Base-by-base conservation (phyloP, 1,140 invertebrate species). In the Akabosia matsudoensis region DNA sequence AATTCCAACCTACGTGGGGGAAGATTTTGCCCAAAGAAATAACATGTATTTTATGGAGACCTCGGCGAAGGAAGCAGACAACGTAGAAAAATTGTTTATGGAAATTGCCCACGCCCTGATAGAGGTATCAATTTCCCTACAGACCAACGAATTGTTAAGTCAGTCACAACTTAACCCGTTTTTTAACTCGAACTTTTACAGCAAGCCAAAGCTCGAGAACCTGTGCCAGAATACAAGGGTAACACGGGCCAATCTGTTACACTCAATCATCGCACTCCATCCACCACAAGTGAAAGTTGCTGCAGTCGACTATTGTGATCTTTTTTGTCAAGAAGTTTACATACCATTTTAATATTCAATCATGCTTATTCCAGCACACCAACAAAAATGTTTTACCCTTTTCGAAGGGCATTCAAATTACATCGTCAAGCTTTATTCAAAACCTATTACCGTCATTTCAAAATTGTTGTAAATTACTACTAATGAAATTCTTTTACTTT, bases 11-110 rank as follows among this genome's bases (percentile, higher is more conserved):
- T 91, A 94, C 84, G 94, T 97, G 61, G 96, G 95, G n/a, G 93
- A 97, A 86, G 93, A 97, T 84, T 98, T 97, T 89, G 94, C 96
- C 51, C 91, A 95, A 84, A 89, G 92, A 80, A 94, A 97, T 85
- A 93, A 94, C 81, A 98, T 98, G 95, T 96, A 96, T 85, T 97
- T 98, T 86, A 90, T 98, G 84, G 97, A 99, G 88, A 98, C 97
- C 30, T 98, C 96, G 33, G 97, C 97, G 16, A 98, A 98, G 87
- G 95, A 98, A 86, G 94, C 96, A 33, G 95, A 97, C 82, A 98
- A 98, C 88, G 97, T 99, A 33, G 97, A 99, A 86, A 91, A 94
- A 85, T 87, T 98, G 73, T 98, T 98, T 86, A 92, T 95, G 89
- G 94, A 97, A 85, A 97, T 98, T 82, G 96, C 96, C 74, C 92